These are phyloP conservation scores for Leuciscus waleckii DNA, from an alignment of 2,797 vertebrate species.

Conservation along the genomic window DNA sequence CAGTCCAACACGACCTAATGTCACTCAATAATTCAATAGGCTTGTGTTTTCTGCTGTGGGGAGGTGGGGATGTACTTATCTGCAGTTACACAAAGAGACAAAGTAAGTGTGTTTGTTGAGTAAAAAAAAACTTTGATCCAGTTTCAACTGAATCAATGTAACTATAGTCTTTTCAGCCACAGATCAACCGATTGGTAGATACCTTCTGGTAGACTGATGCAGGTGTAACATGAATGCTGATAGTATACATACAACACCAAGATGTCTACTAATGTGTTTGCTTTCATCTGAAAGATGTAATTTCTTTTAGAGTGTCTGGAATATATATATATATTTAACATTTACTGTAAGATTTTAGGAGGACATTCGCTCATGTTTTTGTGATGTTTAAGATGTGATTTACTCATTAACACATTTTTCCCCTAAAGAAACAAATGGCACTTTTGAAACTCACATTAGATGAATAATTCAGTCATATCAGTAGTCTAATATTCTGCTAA, in stretches of 20 bases:
- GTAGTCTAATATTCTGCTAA: background rate
- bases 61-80: conserved; percentile 31
- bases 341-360: background rate
- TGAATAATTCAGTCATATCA: background rate
- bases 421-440: background rate
- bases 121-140: conserved; percentile 28
- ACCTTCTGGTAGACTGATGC: background rate
- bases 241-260: background rate
- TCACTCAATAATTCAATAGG: conserved; percentile 71
- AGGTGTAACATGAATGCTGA: background rate
- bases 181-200: background rate
- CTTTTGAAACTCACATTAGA: background rate
- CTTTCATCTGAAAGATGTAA: background rate
- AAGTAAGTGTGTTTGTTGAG: background rate
- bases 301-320: background rate
- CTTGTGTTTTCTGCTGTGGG: background rate
- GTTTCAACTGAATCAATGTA: background rate
- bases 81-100: conserved; percentile 28
- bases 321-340: background rate
- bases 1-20: conserved; percentile 64
- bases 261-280: background rate
- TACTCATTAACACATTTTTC: background rate
- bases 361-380: background rate
- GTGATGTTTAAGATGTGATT: background rate
- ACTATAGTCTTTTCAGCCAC: background rate